Base-by-base conservation (phyloP, 2,888 invertebrate species). In the Acleris holmiana region DNA sequence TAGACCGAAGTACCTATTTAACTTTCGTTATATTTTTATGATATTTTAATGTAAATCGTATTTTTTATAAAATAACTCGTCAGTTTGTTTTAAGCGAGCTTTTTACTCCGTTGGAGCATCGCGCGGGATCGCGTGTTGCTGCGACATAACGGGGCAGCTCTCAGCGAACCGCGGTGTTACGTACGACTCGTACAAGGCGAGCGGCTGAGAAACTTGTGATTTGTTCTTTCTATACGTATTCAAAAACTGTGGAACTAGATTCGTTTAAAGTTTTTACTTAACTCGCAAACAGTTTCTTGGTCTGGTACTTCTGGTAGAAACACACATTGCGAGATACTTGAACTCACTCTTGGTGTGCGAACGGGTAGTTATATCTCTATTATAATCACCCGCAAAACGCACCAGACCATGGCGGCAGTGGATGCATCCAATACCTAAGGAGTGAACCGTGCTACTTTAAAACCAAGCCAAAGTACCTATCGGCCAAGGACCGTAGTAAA, bases 91-190 rank as follows among this genome's bases (percentile, higher is more conserved):
- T 17, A 55, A 17, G 47, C 29, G 58, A 53, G 53, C 56, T 40
- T 47, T 53, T 54, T 23, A 40, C 66, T 64, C 67, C 69, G 68
- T 65, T 69, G 66, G 55, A 48, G 56, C 21, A 58, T 55, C 59
- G 63, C 61, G 63, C 61, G 59, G 61, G 35, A 61, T 68, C 68
- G 66, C 68, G 61, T 69, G 69, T 51, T 48, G 49, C 49, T 25
- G 51, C 50, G 62, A 67, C 62, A 63, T 71, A 71, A 71, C 71
- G 71, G 69, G 23, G n/a, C 58, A 50, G 29, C 29, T 41, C 53
- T 44, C 17, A 19, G 19, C 51, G 50, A 17, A 21, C 56, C 29
- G 35, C 50, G 29, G 29, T 17, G 58, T 35, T 54, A 49, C 48
- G 44, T 35, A 48, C 64, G 41, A n/a, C n/a, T n/a, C n/a, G n/a